phyloP scores from a whole-genome alignment of 2,888 invertebrate species.

The Dendrolimus houi region DNA sequence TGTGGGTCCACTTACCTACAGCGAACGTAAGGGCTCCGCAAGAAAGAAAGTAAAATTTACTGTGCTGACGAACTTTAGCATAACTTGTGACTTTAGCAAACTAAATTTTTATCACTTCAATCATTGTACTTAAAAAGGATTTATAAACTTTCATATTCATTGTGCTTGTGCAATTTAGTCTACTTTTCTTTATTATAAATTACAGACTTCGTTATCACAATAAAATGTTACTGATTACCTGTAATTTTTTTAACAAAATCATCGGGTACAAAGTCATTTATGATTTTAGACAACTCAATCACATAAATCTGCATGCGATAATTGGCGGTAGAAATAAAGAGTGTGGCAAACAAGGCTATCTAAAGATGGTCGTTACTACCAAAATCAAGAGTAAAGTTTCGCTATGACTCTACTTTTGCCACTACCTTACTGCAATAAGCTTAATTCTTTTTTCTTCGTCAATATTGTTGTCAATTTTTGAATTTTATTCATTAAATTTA shows the following conservation, averaged over 20 bases:
- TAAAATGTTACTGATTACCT: neutral
- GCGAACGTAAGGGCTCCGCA: slow-evolving; percentile 75
- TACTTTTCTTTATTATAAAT: neutral
- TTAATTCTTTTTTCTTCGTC: slow-evolving; percentile 28
- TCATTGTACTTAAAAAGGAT: neutral
- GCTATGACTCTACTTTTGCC: slow-evolving; percentile 74
- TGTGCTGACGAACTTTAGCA: slow-evolving; percentile 63
- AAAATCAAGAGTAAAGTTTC: slow-evolving; percentile 70
- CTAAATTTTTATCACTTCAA: slow-evolving; percentile 16
- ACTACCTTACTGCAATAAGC: slow-evolving; percentile 61
- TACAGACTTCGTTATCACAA: neutral
- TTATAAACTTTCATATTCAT: neutral
- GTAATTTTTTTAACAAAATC: neutral
- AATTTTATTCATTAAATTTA: neutral
- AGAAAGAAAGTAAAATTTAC: slow-evolving; percentile 75
- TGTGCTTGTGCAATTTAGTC: neutral
- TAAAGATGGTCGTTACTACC: slow-evolving; percentile 40
- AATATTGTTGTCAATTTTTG: neutral
- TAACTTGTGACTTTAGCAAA: slow-evolving; percentile 47
- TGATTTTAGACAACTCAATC: slow-evolving; percentile 22
- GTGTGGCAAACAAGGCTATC: slow-evolving; percentile 62
- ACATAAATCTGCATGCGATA: slow-evolving; percentile 49
- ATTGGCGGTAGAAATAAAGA: slow-evolving; percentile 49
- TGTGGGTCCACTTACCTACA: slow-evolving; percentile 72
- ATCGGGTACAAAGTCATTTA: neutral